phyloP scores from a whole-genome alignment of 2,113 vertebrate genomes.

The Lophura nycthemera region DNA sequence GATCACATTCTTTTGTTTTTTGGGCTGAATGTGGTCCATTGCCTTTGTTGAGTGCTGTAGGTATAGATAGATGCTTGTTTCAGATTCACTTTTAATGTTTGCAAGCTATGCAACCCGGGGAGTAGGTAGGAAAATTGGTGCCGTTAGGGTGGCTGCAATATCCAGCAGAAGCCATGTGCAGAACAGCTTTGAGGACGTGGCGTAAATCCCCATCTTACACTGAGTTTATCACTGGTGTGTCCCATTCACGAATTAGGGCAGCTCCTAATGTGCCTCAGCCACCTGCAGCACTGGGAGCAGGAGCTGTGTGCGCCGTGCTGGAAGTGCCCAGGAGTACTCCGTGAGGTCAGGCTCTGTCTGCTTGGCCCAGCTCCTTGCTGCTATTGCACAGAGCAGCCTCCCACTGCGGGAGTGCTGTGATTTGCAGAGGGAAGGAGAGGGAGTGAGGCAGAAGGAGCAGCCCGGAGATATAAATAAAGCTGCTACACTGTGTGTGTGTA shows the following conservation, averaged over 20 bases:
- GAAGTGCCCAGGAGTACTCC: background rate
- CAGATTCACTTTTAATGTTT: background rate
- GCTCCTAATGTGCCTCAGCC: background rate
- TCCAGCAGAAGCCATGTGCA: background rate
- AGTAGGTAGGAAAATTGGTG: background rate
- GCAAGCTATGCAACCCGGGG: background rate
- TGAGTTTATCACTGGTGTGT: accelerated
- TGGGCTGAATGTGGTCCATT: background rate
- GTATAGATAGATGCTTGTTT: background rate
- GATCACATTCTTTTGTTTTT: background rate
- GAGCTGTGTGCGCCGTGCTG: background rate
- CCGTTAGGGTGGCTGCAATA: background rate
- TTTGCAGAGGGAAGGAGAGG: background rate
- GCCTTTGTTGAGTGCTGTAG: background rate
- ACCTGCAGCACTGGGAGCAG: background rate
- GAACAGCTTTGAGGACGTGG: background rate
- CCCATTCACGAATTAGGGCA: background rate
- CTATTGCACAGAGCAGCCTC: background rate
- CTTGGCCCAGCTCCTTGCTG: accelerated
- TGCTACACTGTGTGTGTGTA: background rate
- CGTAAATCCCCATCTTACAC: background rate
- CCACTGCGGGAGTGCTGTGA: background rate
- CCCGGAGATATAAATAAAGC: background rate
- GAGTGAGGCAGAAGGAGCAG: background rate
- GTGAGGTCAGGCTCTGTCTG: background rate